A percentile compares a stretch with the other conserved stretches of the same genome.
These are phyloP conservation scores for Catocala fraxini DNA, from an alignment of 2,888 invertebrate genomes.

Conservation along the genomic window DNA sequence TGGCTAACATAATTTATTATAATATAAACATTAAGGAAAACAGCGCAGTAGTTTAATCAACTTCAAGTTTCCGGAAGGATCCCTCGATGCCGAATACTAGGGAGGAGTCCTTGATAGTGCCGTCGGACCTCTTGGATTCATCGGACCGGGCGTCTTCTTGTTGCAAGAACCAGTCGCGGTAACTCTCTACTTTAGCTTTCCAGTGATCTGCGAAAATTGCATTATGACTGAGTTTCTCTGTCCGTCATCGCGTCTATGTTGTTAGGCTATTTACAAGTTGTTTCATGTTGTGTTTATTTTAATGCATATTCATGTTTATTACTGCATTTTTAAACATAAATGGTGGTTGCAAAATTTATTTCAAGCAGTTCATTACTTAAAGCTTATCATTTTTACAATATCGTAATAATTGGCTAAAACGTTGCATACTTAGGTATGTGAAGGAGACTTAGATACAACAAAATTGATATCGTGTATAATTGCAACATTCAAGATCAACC, in stretches of 20 bases:
- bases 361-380: no score
- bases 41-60: slow-evolving; percentile 68
- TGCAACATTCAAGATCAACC: no score
- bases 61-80: slow-evolving; percentile 82
- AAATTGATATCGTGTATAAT: no score
- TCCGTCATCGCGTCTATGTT: neutral
- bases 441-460: no score
- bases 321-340: no score
- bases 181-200: slow-evolving; percentile 72
- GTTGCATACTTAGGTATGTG: no score
- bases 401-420: no score
- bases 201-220: slow-evolving; percentile 57
- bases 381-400: no score
- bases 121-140: slow-evolving; percentile 81
- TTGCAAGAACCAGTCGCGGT: slow-evolving; percentile 59
- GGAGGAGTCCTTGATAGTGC: slow-evolving; percentile 68
- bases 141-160: slow-evolving; percentile 74
- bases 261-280: no score
- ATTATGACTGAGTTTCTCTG: slow-evolving; percentile 16
- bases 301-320: no score
- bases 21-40: neutral
- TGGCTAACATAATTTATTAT: neutral
- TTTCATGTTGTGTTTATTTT: no score
- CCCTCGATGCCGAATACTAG: slow-evolving; percentile 70
- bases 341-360: no score